Evolutionary conservation across 1,140 invertebrate species (phyloP).

Genomic region (Phocides pigmalion): DNA sequence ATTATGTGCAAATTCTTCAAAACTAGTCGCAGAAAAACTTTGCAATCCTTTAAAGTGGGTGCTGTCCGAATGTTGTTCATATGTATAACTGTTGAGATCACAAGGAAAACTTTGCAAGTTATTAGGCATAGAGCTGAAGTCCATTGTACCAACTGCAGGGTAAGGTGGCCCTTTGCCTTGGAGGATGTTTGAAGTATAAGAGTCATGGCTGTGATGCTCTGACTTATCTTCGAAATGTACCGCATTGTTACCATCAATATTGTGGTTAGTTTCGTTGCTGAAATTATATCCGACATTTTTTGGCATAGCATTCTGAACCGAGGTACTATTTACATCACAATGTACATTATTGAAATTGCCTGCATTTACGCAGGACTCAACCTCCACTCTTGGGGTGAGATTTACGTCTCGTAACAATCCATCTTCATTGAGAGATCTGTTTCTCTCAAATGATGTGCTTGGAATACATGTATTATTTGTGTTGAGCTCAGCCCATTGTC

Average conservation of each 20-base stretch:
- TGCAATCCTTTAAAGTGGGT: constrained; percentile 71
- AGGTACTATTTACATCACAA: constrained; percentile 58
- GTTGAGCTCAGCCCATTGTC: constrained; percentile 66
- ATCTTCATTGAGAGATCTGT: constrained; percentile 60
- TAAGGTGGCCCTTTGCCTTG: constrained; percentile 77
- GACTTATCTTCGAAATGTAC: constrained; percentile 64
- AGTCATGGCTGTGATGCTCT: constrained; percentile 55
- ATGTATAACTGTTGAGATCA: constrained; percentile 78
- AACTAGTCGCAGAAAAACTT: constrained; percentile 82
- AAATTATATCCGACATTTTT: constrained; percentile 59
- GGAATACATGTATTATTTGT: constrained; percentile 54
- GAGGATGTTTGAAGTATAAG: constrained; percentile 71
- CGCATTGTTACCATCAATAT: constrained; percentile 48
- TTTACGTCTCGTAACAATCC: constrained; percentile 83
- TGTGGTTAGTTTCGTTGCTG: constrained; percentile 50
- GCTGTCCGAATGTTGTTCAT: constrained; percentile 64
- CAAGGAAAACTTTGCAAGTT: constrained; percentile 75
- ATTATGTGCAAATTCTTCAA: constrained; percentile 84
- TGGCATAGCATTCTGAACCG: constrained; percentile 46
- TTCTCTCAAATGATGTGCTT: constrained; percentile 58
- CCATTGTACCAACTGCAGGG: constrained; percentile 54
- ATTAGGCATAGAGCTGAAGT: constrained; percentile 61
- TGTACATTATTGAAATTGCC: constrained; percentile 88
- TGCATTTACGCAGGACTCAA: constrained; percentile 86
- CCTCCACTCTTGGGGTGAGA: constrained; percentile 84